Conservation (phyloP, 2,113 vertebrate genomes). For the Syrrhaptes paradoxus region DNA sequence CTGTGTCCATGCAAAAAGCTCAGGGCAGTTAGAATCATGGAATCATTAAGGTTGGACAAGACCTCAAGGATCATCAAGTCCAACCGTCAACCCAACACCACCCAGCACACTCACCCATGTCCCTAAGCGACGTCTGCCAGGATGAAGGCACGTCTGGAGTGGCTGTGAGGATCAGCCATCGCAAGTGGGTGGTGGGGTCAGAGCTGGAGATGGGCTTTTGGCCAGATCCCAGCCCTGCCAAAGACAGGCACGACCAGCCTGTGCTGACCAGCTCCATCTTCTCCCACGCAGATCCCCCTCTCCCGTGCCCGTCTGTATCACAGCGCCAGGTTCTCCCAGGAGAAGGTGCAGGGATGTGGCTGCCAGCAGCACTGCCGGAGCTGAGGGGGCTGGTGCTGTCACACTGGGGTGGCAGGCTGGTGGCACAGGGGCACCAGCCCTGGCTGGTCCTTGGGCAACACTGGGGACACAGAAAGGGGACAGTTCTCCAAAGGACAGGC, state of each 20-base stretch:
- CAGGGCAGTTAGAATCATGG: neutral
- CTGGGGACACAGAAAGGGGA: neutral
- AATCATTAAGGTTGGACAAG: no score
- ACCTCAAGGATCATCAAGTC: no score
- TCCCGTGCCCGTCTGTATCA: neutral
- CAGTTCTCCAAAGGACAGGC: neutral
- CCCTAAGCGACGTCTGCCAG: neutral
- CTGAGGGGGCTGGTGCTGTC: neutral
- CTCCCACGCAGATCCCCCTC: neutral
- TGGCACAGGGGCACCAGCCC: neutral
- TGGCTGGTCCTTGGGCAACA: neutral
- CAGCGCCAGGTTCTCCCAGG: neutral
- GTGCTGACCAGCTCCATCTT: neutral
- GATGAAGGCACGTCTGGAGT: fast-evolving
- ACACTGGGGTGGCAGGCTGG: neutral
- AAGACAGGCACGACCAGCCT: neutral
- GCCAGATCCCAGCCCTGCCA: neutral
- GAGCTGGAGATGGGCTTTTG: neutral
- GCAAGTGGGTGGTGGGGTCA: fast-evolving
- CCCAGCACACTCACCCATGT: no score
- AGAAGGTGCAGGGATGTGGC: neutral
- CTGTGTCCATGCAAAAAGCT: neutral
- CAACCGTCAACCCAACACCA: no score
- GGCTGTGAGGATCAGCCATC: neutral
- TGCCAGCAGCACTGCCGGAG: fast-evolving